Conservation (phyloP, 2,797 vertebrate genomes). For the Sebastes minor region DNA sequence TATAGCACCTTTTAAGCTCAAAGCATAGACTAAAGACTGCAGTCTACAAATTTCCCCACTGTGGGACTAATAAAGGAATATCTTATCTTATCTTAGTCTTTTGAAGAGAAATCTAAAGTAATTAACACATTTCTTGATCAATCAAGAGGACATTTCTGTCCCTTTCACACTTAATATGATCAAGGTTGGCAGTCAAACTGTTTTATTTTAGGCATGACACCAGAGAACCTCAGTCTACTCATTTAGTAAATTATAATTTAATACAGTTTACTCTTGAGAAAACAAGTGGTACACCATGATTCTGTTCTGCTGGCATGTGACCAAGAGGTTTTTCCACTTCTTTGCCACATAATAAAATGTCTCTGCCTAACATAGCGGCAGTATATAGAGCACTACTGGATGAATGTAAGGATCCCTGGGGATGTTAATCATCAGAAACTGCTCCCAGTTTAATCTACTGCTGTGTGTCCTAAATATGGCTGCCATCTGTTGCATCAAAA, state of each 20-base stretch:
- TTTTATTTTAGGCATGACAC: slow-evolving; percentile 25
- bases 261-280: slow-evolving; percentile 12
- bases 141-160: neutral
- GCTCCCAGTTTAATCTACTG: slow-evolving; percentile 48
- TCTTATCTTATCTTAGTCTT: neutral
- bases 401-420: slow-evolving; percentile 20
- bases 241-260: slow-evolving; percentile 22
- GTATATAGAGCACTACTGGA: neutral
- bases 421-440: slow-evolving; percentile 44
- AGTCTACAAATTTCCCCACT: no score
- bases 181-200: neutral
- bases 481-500: slow-evolving; percentile 70
- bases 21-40: neutral
- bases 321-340: neutral
- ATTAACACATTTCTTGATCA: neutral
- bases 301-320: slow-evolving; percentile 17
- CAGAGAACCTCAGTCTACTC: slow-evolving; percentile 9
- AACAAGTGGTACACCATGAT: slow-evolving; percentile 2
- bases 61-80: no score
- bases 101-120: neutral
- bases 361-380: neutral
- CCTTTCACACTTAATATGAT: slow-evolving; percentile 4
- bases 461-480: slow-evolving; percentile 62
- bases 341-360: neutral
- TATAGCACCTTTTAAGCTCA: no score